phyloP scores from a whole-genome alignment of 2,797 vertebrate genomes.

The Falco naumanni region DNA sequence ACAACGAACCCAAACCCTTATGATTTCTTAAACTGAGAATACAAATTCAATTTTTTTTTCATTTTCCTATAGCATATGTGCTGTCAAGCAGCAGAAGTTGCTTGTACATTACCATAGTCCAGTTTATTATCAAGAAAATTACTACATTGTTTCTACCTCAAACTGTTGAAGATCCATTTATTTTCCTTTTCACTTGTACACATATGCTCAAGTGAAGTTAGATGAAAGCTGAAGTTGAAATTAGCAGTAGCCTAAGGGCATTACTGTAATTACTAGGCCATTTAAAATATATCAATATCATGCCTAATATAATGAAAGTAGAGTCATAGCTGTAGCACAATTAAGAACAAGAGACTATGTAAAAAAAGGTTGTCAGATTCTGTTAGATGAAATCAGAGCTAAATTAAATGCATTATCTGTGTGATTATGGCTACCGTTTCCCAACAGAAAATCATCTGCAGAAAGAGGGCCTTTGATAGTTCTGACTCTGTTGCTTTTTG shows the following conservation, averaged over 20 bases:
- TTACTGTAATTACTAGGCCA: conserved; percentile 41
- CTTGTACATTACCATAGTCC: neutral
- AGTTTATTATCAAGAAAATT: neutral
- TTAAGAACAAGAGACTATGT: conserved; percentile 36
- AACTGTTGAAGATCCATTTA: neutral
- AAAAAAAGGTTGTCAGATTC: conserved; percentile 57
- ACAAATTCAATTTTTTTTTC: neutral
- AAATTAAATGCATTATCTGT: neutral
- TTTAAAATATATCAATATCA: conserved; percentile 65
- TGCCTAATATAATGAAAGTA: conserved; percentile 56
- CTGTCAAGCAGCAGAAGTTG: neutral
- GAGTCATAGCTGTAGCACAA: conserved; percentile 10
- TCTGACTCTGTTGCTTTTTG: neutral
- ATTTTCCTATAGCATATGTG: neutral
- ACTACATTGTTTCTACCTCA: neutral
- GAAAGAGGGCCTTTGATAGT: neutral
- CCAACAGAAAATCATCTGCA: neutral
- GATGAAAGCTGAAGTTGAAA: conserved; percentile 38
- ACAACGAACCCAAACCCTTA: no score
- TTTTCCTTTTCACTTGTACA: neutral
- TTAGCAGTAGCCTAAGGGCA: conserved; percentile 21
- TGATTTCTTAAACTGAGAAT: neutral
- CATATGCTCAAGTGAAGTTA: neutral
- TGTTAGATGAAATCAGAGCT: conserved; percentile 47
- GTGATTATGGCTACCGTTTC: neutral